Evolutionary conservation across 2,888 invertebrate species (phyloP).

Genomic region (Helicoverpa assulta): DNA sequence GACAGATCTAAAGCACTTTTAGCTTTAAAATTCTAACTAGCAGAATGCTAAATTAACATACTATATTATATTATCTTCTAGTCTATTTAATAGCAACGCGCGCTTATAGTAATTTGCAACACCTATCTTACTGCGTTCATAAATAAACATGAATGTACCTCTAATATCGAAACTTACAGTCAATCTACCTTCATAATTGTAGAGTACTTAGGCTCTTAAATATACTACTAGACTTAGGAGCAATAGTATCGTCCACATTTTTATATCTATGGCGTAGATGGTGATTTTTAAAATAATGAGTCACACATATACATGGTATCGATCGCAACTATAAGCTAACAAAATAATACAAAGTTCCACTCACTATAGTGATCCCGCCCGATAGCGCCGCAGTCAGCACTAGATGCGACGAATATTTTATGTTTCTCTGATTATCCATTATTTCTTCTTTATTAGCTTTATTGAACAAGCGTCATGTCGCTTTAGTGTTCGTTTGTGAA

Average conservation of each 20-base stretch:
- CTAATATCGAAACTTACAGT: too few relatives aligned
- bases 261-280: neutral
- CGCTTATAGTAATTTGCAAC: too few relatives aligned
- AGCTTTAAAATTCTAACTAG: too few relatives aligned
- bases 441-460: conserved; percentile 50
- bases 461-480: conserved; percentile 72
- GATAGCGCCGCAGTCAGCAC: conserved; percentile 69
- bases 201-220: too few relatives aligned
- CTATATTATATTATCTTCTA: too few relatives aligned
- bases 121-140: too few relatives aligned
- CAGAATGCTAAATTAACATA: too few relatives aligned
- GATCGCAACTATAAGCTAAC: conserved; percentile 21
- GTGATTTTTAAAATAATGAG: conserved; percentile 27
- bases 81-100: too few relatives aligned
- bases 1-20: too few relatives aligned
- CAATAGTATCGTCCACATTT: neutral
- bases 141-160: too few relatives aligned
- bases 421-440: conserved; percentile 61
- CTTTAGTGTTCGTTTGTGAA: conserved; percentile 70
- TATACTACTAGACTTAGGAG: too few relatives aligned
- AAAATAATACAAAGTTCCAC: conserved; percentile 54
- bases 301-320: conserved; percentile 34
- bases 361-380: conserved; percentile 75
- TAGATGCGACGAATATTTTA: conserved; percentile 66
- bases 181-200: too few relatives aligned